Evolutionary conservation across 1,140 invertebrate species (phyloP).

Genomic region (Lanistes nyassanus): DNA sequence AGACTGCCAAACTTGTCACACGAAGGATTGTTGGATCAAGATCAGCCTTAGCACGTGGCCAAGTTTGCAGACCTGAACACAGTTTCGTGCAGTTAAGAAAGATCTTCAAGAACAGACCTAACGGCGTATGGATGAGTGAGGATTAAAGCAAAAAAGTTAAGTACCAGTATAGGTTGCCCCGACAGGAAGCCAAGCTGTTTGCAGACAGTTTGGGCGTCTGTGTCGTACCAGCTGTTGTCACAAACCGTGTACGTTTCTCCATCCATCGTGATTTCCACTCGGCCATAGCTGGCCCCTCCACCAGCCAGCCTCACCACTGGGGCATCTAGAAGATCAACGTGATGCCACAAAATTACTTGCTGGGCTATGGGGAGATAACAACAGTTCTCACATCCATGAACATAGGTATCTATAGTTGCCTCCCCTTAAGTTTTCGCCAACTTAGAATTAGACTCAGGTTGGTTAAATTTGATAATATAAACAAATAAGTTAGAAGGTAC

Average conservation of each 20-base stretch:
- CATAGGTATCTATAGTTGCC: not conserved
- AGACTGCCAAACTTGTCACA: too few relatives aligned
- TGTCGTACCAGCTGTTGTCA: constrained; percentile 46
- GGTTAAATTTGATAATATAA: not conserved
- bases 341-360: too few relatives aligned
- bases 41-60: too few relatives aligned
- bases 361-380: not conserved
- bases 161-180: constrained; percentile 20
- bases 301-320: constrained; percentile 36
- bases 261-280: constrained; percentile 50
- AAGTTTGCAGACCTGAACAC: too few relatives aligned
- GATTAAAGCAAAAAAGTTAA: not conserved
- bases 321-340: constrained; percentile 9
- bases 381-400: not conserved
- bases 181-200: constrained; percentile 32
- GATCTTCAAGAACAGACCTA: too few relatives aligned
- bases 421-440: not conserved
- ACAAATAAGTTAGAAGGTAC: not conserved
- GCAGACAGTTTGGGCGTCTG: constrained; percentile 42
- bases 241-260: constrained; percentile 49
- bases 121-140: too few relatives aligned
- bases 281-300: constrained; percentile 43
- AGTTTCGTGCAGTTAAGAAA: too few relatives aligned
- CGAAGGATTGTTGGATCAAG: too few relatives aligned
- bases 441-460: not conserved